Evolutionary conservation across 2,888 invertebrate genomes (phyloP).

Genomic region (Sarcophaga variegata): DNA sequence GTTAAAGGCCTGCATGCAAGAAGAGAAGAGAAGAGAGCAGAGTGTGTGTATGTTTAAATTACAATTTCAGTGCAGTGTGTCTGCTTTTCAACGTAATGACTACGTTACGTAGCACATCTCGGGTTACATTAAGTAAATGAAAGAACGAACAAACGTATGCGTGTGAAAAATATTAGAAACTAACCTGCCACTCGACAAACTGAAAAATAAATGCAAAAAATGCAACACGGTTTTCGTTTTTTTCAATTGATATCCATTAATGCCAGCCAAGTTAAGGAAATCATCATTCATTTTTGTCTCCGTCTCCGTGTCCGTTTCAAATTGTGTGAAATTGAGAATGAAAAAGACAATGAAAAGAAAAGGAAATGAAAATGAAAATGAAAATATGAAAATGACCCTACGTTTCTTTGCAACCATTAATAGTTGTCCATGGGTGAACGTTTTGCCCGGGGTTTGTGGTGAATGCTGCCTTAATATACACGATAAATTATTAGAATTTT

Average conservation of each 20-base stretch:
- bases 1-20: too few species aligned
- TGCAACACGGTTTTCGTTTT: constrained; percentile 45
- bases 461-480: too few species aligned
- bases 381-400: background rate
- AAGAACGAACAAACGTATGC: background rate
- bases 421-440: background rate
- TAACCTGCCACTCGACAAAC: too few species aligned
- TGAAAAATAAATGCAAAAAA: background rate
- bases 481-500: too few species aligned
- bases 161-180: too few species aligned
- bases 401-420: background rate
- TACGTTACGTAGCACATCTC: background rate
- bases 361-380: constrained; percentile 24
- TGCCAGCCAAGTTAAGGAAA: constrained; percentile 30
- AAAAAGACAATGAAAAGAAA: background rate
- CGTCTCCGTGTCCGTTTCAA: constrained; percentile 9
- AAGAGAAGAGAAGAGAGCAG: too few species aligned
- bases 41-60: constrained; percentile 47
- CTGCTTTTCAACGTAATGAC: constrained; percentile 52
- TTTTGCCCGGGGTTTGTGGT: too few species aligned
- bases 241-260: constrained; percentile 53
- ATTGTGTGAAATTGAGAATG: constrained; percentile 2
- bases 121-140: background rate
- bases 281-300: constrained; percentile 13
- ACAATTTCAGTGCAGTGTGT: constrained; percentile 46